A percentile compares a stretch with the other conserved stretches of the same genome.
These are phyloP conservation scores for Chelon auratus DNA, from an alignment of 2,797 vertebrate species.

Conservation along the genomic window DNA sequence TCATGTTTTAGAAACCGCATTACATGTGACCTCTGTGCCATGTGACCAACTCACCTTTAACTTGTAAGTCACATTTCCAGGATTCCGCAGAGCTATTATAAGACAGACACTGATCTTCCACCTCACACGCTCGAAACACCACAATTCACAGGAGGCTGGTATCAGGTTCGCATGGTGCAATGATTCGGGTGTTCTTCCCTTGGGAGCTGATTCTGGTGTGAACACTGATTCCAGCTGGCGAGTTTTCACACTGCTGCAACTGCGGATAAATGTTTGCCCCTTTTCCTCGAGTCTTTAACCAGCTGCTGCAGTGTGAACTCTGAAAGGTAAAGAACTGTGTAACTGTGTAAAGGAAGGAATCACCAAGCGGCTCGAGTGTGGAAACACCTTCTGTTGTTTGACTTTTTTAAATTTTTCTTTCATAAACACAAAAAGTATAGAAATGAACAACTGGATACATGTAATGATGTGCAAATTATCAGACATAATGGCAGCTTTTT, in stretches of 20 bases:
- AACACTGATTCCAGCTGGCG: conserved; percentile 31
- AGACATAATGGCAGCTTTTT: neutral
- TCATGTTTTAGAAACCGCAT: neutral
- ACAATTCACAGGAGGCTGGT: conserved; percentile 11
- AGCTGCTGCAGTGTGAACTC: conserved; percentile 48
- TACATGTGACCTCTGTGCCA: neutral
- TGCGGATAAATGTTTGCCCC: conserved; percentile 35
- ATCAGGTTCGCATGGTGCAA: conserved; percentile 6
- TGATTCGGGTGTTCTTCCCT: neutral
- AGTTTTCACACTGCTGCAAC: conserved; percentile 53
- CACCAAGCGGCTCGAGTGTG: conserved; percentile 28
- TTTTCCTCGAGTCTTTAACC: conserved; percentile 27
- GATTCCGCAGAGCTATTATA: conserved; percentile 61
- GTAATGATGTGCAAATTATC: neutral
- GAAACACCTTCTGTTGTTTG: conserved; percentile 36
- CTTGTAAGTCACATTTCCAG: conserved; percentile 36
- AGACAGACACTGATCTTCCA: conserved; percentile 23
- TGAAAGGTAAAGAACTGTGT: conserved; percentile 6
- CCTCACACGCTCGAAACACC: conserved; percentile 9
- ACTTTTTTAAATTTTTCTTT: neutral
- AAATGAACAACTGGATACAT: neutral
- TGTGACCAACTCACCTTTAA: conserved; percentile 42
- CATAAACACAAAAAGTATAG: neutral
- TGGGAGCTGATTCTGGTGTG: conserved; percentile 5
- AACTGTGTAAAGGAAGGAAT: neutral